Conservation (phyloP, 2,113 vertebrate species). For the Tragelaphus buxtoni region DNA sequence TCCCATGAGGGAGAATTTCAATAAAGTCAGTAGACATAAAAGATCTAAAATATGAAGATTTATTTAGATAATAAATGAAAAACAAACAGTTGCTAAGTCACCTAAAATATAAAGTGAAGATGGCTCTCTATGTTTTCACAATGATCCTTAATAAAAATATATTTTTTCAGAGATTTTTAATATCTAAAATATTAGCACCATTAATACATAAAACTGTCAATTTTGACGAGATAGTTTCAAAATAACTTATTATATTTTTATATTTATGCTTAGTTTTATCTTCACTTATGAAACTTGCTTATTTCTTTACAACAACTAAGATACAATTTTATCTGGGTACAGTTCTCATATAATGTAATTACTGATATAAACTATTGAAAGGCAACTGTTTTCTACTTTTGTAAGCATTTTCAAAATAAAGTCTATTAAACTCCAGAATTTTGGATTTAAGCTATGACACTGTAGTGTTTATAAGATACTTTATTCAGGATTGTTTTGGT, state of each 20-base stretch:
- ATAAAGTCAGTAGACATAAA: neutral
- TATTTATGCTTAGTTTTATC: neutral
- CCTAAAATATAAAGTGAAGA: neutral
- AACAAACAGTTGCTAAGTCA: neutral
- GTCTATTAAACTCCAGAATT: neutral
- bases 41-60: neutral
- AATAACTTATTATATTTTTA: neutral
- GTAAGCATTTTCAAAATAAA: neutral
- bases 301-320: neutral
- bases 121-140: neutral
- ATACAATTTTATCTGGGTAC: neutral
- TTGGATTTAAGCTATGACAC: neutral
- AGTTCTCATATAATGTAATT: neutral
- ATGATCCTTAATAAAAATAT: neutral
- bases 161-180: neutral
- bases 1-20: neutral
- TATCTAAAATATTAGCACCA: neutral
- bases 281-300: neutral
- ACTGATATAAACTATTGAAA: neutral
- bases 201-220: neutral
- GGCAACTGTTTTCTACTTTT: neutral
- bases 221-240: neutral
- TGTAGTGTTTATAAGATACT: neutral
- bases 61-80: neutral
- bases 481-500: neutral